Conservation (phyloP, 2,888 invertebrate genomes). For the Oxyteleia sp. region DNA sequence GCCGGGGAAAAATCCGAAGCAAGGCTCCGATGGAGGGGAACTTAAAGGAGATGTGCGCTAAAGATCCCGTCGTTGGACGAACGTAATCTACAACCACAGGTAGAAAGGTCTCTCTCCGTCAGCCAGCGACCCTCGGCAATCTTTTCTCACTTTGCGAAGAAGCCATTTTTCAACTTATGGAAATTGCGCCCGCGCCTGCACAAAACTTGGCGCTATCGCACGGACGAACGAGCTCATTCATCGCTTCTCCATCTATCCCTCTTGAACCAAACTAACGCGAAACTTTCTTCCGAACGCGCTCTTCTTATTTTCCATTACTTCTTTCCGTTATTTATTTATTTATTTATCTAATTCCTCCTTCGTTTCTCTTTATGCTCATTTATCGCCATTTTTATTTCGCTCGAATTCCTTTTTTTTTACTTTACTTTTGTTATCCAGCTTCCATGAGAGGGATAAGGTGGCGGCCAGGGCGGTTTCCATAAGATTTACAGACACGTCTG, state of each 20-base stretch:
- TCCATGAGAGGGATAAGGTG: conserved; percentile 65
- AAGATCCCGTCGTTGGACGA: conserved; percentile 77
- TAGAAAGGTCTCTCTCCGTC: conserved; percentile 57
- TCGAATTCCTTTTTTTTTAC: neutral
- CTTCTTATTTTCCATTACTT: conserved; percentile 59
- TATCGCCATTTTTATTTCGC: conserved; percentile 24
- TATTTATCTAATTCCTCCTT: conserved; percentile 49
- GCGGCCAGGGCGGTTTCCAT: conserved; percentile 66
- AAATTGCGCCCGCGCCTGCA: conserved; percentile 80
- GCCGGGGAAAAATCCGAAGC: conserved; percentile 68
- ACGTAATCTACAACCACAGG: conserved; percentile 75
- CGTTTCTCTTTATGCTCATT: neutral
- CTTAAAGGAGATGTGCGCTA: conserved; percentile 84
- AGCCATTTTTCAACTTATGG: conserved; percentile 86
- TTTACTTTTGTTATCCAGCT: conserved; percentile 64
- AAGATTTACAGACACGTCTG: conserved; percentile 72
- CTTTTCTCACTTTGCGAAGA: conserved; percentile 84
- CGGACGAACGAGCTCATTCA: conserved; percentile 70
- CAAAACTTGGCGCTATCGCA: conserved; percentile 72
- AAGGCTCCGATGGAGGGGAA: conserved; percentile 57
- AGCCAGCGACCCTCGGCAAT: conserved; percentile 76
- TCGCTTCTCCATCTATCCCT: conserved; percentile 64
- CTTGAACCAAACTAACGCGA: conserved; percentile 52
- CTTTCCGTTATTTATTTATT: conserved; percentile 17
- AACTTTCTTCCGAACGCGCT: conserved; percentile 49